Evolutionary conservation across 2,888 invertebrate genomes (phyloP).

Genomic region (Vanessa cardui): DNA sequence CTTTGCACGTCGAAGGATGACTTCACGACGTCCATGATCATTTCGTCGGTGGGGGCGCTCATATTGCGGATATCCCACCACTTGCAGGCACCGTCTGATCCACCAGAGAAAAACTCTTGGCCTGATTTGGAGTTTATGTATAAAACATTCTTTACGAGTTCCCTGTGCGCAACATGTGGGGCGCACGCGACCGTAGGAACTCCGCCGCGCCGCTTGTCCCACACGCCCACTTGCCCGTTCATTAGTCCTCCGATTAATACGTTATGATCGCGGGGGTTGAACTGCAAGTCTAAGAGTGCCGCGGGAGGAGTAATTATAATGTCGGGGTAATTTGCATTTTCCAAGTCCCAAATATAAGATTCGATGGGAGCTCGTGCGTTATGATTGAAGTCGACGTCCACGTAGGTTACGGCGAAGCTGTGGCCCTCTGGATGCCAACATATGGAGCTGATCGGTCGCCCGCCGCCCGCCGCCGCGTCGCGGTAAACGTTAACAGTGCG

Average conservation of each 20-base stretch:
- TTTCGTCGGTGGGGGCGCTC: constrained; percentile 84
- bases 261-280: constrained; percentile 76
- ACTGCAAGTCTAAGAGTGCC: constrained; percentile 90
- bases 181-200: constrained; percentile 87
- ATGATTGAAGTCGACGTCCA: constrained; percentile 89
- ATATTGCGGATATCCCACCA: constrained; percentile 90
- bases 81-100: constrained; percentile 93
- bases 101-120: constrained; percentile 95
- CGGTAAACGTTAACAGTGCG: constrained; percentile 93
- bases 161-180: constrained; percentile 92
- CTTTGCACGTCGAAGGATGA: constrained; percentile 74
- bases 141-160: constrained; percentile 91
- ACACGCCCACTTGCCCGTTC: constrained; percentile 77
- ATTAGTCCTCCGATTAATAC: constrained; percentile 40
- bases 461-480: constrained; percentile 81
- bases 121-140: constrained; percentile 97
- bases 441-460: constrained; percentile 88
- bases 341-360: constrained; percentile 94
- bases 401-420: constrained; percentile 91
- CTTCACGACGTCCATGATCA: constrained; percentile 86
- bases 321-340: constrained; percentile 91
- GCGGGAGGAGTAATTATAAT: constrained; percentile 86
- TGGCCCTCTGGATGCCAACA: constrained; percentile 94
- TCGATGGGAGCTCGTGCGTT: constrained; percentile 54
- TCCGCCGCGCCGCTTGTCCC: constrained; percentile 90